Percentiles rank a stretch among this genome's conserved stretches.
phyloP scores from a whole-genome alignment of 1,140 invertebrate genomes.

The Lepidurus arcticus region DNA sequence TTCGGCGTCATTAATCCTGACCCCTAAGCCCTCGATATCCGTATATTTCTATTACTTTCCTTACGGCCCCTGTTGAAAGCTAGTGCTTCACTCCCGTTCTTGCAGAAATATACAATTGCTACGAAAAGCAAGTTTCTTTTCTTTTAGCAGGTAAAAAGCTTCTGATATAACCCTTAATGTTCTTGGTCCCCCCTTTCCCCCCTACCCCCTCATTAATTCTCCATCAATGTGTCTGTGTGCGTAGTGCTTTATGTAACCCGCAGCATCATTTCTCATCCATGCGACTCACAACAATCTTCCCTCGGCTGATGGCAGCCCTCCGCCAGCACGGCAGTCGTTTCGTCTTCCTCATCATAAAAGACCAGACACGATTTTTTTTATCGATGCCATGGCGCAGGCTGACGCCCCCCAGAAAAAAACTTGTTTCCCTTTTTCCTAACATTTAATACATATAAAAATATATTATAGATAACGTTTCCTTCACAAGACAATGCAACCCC shows the following conservation, averaged over 20 bases:
- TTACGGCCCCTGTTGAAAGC: not conserved
- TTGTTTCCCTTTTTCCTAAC: not conserved
- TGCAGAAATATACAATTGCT: not conserved
- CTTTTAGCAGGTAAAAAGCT: not conserved
- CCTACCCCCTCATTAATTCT: not conserved
- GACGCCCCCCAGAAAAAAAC: not conserved
- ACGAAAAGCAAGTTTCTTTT: not conserved
- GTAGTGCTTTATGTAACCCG: not conserved
- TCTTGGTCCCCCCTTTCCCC: not conserved
- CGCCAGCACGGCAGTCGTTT: slow-evolving; percentile 7
- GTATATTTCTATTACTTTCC: not conserved
- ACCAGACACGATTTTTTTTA: not conserved
- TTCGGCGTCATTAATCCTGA: slow-evolving; percentile 7
- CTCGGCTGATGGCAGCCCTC: not conserved
- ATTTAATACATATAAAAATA: not conserved
- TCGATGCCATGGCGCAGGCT: slow-evolving; percentile 8
- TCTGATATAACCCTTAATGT: not conserved
- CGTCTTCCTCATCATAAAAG: slow-evolving; percentile 17
- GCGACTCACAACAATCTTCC: slow-evolving; percentile 17
- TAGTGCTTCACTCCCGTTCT: not conserved
- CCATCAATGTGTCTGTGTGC: slow-evolving; percentile 14
- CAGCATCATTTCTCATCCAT: slow-evolving; percentile 19
- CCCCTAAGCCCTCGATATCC: not conserved
- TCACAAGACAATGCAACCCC: not conserved
- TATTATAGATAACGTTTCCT: not conserved